These are phyloP conservation scores for Lithophane socia DNA, from an alignment of 2,888 invertebrate species.

Conservation along the genomic window DNA sequence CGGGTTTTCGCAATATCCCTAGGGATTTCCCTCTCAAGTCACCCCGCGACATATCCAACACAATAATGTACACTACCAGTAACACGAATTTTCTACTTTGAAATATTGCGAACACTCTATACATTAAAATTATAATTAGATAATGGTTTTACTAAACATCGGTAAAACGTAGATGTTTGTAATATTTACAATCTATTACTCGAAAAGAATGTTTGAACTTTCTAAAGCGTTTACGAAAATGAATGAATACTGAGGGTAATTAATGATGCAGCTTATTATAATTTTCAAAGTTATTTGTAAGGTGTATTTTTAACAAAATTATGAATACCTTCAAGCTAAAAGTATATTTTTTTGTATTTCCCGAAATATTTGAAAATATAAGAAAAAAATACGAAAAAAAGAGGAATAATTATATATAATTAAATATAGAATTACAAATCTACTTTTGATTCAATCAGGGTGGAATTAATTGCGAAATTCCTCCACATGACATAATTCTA, in stretches of 20 bases:
- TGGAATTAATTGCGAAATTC: background rate
- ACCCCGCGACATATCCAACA: background rate
- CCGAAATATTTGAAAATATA: background rate
- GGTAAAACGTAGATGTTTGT: background rate
- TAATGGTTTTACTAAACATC: background rate
- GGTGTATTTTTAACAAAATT: background rate
- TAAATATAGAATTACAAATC: no score
- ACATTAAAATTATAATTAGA: background rate
- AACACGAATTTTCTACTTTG: background rate
- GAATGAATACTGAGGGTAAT: background rate
- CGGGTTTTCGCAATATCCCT: no score
- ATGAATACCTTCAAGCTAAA: background rate
- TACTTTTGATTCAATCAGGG: background rate
- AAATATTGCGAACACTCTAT: background rate
- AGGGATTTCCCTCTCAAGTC: no score
- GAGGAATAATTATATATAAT: no score
- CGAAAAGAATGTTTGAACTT: constrained; percentile 6
- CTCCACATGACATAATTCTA: background rate
- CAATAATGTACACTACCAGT: background rate
- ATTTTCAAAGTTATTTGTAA: constrained; percentile 6
- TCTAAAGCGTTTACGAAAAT: constrained; percentile 22
- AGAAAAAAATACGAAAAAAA: background rate
- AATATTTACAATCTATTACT: constrained; percentile 14
- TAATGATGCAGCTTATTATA: background rate
- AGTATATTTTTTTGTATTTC: background rate